Evolutionary conservation across 1,140 invertebrate species (phyloP).

Genomic region (Heliconius melpomene): DNA sequence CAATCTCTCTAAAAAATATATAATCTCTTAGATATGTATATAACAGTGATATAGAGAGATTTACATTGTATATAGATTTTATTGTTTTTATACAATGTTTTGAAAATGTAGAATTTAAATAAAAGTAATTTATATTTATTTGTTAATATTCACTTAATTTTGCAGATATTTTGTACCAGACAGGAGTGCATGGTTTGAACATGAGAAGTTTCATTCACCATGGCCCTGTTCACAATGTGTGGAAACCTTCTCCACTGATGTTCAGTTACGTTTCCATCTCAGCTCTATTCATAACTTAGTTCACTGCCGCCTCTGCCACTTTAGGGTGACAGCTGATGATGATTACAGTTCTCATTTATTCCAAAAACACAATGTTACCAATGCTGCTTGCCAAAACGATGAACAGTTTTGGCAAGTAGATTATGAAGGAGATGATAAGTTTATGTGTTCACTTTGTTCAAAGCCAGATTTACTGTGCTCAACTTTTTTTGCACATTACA

Average conservation of each 20-base stretch:
- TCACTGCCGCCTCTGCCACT: constrained; percentile 75
- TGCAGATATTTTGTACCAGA: constrained; percentile 76
- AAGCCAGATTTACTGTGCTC: constrained; percentile 56
- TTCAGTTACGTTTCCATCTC: constrained; percentile 59
- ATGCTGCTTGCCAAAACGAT: constrained; percentile 55
- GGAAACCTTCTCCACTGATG: constrained; percentile 63
- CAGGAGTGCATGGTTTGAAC: constrained; percentile 61
- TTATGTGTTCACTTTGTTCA: constrained; percentile 66
- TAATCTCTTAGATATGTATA: too few relatives aligned
- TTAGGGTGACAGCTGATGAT: constrained; percentile 65
- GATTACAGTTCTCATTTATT: constrained; percentile 68
- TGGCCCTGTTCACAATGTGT: constrained; percentile 76
- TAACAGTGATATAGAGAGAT: too few relatives aligned
- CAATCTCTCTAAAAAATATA: too few relatives aligned
- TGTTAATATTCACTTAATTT: constrained; percentile 17
- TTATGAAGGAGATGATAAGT: constrained; percentile 55
- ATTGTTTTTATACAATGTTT: too few relatives aligned
- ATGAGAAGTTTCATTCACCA: constrained; percentile 68
- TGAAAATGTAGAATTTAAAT: too few relatives aligned
- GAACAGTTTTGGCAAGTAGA: constrained; percentile 67
- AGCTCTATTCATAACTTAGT: constrained; percentile 65
- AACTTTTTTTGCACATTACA: constrained; percentile 71
- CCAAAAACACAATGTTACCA: constrained; percentile 73
- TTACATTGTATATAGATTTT: too few relatives aligned
- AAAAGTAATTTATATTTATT: neutral